These are phyloP conservation scores for Eumacrocentrus americanus DNA, from an alignment of 2,888 invertebrate species.

Conservation along the genomic window DNA sequence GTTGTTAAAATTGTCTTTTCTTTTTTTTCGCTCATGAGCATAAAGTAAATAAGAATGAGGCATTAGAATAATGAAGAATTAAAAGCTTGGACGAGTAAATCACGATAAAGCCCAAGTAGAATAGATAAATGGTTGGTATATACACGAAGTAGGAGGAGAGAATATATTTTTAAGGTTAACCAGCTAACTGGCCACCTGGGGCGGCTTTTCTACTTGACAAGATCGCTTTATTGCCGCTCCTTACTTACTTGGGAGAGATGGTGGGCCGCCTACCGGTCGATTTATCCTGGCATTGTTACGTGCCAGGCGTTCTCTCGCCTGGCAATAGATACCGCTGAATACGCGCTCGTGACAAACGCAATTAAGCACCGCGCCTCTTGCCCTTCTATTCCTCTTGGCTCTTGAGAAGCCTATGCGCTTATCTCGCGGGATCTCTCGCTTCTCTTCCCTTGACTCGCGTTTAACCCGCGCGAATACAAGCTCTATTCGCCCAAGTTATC, in stretches of 20 bases:
- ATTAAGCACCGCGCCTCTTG: conserved; percentile 25
- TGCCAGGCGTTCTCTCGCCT: conserved; percentile 6
- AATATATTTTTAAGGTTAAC: conserved; percentile 45
- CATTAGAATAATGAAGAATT: background rate
- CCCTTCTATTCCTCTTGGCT: conserved; percentile 30
- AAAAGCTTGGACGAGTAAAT: background rate
- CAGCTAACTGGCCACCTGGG: conserved; percentile 48
- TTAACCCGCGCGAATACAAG: conserved; percentile 22
- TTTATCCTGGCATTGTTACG: conserved; percentile 25
- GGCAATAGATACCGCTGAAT: conserved; percentile 23
- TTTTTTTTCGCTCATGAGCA: too few relatives aligned
- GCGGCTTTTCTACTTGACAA: conserved; percentile 40
- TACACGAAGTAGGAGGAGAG: conserved; percentile 22
- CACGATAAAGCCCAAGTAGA: background rate
- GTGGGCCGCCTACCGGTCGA: conserved; percentile 23
- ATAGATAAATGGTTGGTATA: conserved; percentile 7
- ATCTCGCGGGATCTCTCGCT: conserved; percentile 25
- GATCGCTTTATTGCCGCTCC: conserved; percentile 42
- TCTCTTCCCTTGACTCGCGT: conserved; percentile 13
- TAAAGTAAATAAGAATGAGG: background rate
- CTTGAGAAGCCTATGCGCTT: conserved; percentile 20
- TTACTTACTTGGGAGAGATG: conserved; percentile 13
- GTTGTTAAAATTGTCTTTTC: too few relatives aligned
- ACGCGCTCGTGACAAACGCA: conserved; percentile 27
- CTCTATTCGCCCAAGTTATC: conserved; percentile 27